Base-by-base conservation (phyloP, 2,113 vertebrate genomes). In the Sphaerodactylus townsendi region DNA sequence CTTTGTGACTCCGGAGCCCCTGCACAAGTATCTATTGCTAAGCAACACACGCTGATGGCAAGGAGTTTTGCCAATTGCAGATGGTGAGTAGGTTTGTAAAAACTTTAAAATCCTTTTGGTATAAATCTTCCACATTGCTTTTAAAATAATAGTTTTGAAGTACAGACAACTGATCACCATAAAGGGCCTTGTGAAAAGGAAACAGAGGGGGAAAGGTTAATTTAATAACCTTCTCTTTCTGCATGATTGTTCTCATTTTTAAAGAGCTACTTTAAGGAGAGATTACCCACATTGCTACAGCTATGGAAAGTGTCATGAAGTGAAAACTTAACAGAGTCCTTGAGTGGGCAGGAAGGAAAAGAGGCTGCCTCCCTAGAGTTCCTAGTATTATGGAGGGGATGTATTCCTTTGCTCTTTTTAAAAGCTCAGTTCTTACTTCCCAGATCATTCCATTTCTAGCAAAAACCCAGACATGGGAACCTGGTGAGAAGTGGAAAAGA, bases 21-120 rank as follows among this genome's bases (percentile, higher is more conserved):
- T 39, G 88, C 85, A 91, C 85, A 93, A 89, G 85, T 93, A 86
- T 91, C 94, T 95, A 95, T 94, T 95, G 94, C 94, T 95, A 95
- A 95, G 94, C 95, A 96, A 95, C 91, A 85, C 93, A 93, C 85
- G 86, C 91, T 85, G 89, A 90, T 95, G 92, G 95, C 91, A 93
- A 94, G 0, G 79, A 93, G 84, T 91, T 95, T 93, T 94, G 91
- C 91, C 94, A 95, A 95, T 94, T 94, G 90, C 94, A 96, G 94
- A 94, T 95, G 93, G 94, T 94, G 94, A 95, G 94, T 95, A 95
- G 94, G 91, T 94, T 94, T 95, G 89, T 85, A 93, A 88, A 95
- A 95, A 93, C 92, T 92, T 88, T 90, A 94, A 95, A 91, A 92
- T 82, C 85, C 59, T 78, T 93, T 91, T 88, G 91, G 89, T 93